These are phyloP conservation scores for Trachymyrmex cornetzi DNA, from an alignment of 1,140 invertebrate species.

Conservation along the genomic window DNA sequence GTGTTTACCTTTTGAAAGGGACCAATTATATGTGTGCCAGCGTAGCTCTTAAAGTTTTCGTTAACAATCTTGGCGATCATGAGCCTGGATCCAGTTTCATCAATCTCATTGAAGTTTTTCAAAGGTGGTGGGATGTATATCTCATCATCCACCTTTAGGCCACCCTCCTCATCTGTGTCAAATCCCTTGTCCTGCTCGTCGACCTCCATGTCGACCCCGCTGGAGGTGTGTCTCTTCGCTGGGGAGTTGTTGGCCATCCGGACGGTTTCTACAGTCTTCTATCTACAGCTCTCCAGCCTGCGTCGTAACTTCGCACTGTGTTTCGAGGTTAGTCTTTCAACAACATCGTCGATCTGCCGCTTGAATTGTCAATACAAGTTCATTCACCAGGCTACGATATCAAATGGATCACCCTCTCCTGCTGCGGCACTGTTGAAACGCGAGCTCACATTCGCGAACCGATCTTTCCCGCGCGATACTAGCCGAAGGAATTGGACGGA, in stretches of 20 bases:
- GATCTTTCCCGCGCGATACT: slow-evolving; percentile 2
- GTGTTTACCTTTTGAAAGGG: slow-evolving; percentile 93
- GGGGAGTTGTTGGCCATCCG: slow-evolving; percentile 68
- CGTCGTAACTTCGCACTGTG: no score
- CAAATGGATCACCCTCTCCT: no score
- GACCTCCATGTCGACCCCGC: slow-evolving; percentile 72
- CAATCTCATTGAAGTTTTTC: slow-evolving; percentile 90
- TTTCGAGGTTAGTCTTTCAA: not conserved
- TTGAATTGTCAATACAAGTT: not conserved
- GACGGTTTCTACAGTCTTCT: not conserved
- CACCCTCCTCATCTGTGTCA: slow-evolving; percentile 89
- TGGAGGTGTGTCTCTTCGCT: slow-evolving; percentile 55
- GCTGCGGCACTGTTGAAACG: no score
- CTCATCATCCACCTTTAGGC: slow-evolving; percentile 90
- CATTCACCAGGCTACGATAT: no score
- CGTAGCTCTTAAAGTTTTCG: slow-evolving; percentile 99
- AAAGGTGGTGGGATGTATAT: slow-evolving; percentile 96
- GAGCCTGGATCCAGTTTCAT: slow-evolving; percentile 92
- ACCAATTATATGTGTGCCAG: slow-evolving; percentile 92
- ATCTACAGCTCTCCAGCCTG: not conserved
- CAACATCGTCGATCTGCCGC: not conserved
- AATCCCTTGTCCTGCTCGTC: slow-evolving; percentile 82
- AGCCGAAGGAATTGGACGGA: not conserved
- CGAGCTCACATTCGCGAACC: not conserved
- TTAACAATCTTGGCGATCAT: slow-evolving; percentile 98